Evolutionary conservation across 2,888 invertebrate species (phyloP).

Genomic region (Chloromyia formosa): DNA sequence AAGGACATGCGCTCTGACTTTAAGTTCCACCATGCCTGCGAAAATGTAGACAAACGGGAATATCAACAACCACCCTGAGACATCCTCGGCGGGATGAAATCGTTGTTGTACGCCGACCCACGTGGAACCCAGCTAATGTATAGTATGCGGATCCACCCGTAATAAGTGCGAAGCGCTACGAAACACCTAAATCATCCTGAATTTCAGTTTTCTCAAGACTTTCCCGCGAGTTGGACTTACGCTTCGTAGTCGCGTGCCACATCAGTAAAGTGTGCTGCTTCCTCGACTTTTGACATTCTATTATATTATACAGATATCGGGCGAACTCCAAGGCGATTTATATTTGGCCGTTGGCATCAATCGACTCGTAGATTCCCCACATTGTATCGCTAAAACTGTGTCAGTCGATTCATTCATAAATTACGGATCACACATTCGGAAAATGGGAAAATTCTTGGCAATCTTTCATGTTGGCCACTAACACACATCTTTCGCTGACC

Average conservation of each 20-base stretch:
- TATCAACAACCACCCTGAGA: no score
- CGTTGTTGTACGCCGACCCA: not conserved
- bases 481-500: not conserved
- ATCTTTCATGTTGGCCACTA: not conserved
- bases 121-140: conserved; percentile 12
- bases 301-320: not conserved
- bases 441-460: conserved; percentile 23
- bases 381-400: conserved; percentile 10
- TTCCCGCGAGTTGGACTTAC: conserved; percentile 3
- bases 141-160: not conserved
- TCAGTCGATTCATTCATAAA: conserved; percentile 39
- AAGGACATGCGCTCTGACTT: conserved; percentile 51
- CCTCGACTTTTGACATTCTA: not conserved
- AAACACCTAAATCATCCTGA: not conserved
- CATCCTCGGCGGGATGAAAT: not conserved
- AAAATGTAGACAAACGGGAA: conserved; percentile 30
- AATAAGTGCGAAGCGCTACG: not conserved
- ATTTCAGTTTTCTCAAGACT: conserved; percentile 26
- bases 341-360: no score
- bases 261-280: not conserved
- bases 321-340: no score
- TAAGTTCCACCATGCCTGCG: conserved; percentile 53
- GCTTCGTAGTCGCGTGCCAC: not conserved
- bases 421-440: not conserved
- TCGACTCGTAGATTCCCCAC: not conserved